Percentiles rank a stretch among this genome's conserved stretches.
These are phyloP conservation scores for Rallus limicola DNA, from an alignment of 2,113 vertebrate genomes.

Conservation along the genomic window DNA sequence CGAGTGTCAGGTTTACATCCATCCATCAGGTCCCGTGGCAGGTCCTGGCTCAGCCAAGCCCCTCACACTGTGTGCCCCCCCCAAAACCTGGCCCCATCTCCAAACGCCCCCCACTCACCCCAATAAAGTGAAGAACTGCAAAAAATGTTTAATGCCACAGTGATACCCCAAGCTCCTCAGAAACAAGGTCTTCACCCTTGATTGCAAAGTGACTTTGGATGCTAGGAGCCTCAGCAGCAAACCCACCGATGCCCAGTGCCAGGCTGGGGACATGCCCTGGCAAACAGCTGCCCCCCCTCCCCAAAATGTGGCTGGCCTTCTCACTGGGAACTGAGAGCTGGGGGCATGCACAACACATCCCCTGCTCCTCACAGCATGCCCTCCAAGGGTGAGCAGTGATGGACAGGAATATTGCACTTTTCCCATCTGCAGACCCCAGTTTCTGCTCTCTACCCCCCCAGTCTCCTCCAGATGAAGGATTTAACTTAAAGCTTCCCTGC, in stretches of 20 bases:
- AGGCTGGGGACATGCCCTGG: neutral
- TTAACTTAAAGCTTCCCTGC: neutral
- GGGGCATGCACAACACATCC: neutral
- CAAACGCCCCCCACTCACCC: neutral
- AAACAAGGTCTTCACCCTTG: neutral
- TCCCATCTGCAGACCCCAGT: rapidly evolving
- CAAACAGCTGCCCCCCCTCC: neutral
- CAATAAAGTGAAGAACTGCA: neutral
- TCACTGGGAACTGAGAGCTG: neutral
- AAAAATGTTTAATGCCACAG: neutral
- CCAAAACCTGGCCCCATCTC: neutral
- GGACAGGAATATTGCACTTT: slow-evolving; percentile 39
- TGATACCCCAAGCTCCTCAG: neutral
- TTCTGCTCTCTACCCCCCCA: neutral
- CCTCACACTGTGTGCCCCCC: neutral
- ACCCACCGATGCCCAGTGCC: neutral
- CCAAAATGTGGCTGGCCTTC: neutral
- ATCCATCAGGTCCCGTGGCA: neutral
- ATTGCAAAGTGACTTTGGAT: neutral
- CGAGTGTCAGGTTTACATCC: neutral
- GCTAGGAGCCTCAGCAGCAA: neutral
- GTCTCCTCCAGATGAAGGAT: neutral
- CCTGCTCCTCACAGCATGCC: neutral
- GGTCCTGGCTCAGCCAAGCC: neutral
- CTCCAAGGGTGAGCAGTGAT: neutral